Conservation (phyloP, 2,113 vertebrate genomes). For the Scolopax mira region DNA sequence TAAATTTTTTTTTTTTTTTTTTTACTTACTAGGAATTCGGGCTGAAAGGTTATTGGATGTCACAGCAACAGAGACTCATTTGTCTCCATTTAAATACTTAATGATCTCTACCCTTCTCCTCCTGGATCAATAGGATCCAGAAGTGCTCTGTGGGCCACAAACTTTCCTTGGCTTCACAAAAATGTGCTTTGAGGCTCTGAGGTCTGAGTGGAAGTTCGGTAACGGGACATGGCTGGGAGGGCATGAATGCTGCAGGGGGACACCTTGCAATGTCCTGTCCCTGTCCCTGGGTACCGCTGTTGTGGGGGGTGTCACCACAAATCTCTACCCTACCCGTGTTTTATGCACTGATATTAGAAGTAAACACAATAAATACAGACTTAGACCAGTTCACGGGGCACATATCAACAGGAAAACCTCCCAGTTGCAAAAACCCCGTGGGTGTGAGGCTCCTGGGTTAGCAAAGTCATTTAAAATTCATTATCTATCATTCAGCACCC, state of each 20-base stretch:
- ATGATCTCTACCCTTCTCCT: background rate
- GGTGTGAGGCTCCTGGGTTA: background rate
- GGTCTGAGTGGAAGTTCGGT: fast-evolving
- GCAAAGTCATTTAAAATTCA: background rate
- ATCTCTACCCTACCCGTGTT: fast-evolving
- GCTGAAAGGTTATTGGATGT: constrained; percentile 5
- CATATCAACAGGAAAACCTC: background rate
- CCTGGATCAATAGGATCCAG: background rate
- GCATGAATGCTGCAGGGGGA: fast-evolving
- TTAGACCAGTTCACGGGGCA: background rate
- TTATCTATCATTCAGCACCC: background rate
- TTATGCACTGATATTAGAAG: background rate
- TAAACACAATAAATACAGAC: background rate
- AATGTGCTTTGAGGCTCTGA: background rate
- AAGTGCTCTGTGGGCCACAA: background rate
- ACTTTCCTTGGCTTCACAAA: background rate
- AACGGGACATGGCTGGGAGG: fast-evolving
- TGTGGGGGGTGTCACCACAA: background rate
- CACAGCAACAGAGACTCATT: background rate
- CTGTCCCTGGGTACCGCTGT: background rate
- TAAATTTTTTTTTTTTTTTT: background rate
- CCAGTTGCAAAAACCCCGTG: background rate
- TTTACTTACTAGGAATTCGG: background rate
- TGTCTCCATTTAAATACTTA: constrained; percentile 21
- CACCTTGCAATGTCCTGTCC: background rate